A percentile compares a stretch with the other conserved stretches of the same genome.
These are phyloP conservation scores for Drosophila sturtevanti DNA, from an alignment of 1,140 invertebrate genomes.

Conservation along the genomic window DNA sequence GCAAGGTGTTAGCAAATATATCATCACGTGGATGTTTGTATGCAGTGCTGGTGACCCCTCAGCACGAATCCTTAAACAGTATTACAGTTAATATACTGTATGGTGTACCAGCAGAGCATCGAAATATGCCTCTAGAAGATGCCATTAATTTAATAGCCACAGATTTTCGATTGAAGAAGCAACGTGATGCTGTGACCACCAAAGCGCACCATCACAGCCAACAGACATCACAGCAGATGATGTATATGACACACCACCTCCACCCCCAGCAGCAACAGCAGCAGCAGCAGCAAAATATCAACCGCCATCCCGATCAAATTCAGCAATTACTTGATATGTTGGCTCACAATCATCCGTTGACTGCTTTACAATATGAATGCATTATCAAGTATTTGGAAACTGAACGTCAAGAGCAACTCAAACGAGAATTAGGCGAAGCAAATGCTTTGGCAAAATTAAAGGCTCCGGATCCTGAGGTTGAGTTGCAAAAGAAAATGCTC, in stretches of 20 bases:
- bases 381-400: slow-evolving; percentile 91
- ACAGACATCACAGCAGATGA: too few species aligned
- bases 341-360: slow-evolving; percentile 90
- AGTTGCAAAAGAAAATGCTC: slow-evolving; percentile 91
- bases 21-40: slow-evolving; percentile 92
- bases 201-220: not conserved
- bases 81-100: slow-evolving; percentile 95
- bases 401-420: slow-evolving; percentile 88
- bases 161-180: slow-evolving; percentile 91
- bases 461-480: slow-evolving; percentile 84
- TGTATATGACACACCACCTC: not conserved
- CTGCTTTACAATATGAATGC: slow-evolving; percentile 91
- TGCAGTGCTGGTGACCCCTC: slow-evolving; percentile 92
- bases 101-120: slow-evolving; percentile 93
- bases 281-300: not conserved
- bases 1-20: slow-evolving; percentile 94
- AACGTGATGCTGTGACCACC: slow-evolving; percentile 33
- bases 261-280: slow-evolving; percentile 2
- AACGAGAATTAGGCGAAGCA: slow-evolving; percentile 87
- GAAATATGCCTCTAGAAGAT: slow-evolving; percentile 97
- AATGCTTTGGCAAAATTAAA: slow-evolving; percentile 67
- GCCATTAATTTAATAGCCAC: slow-evolving; percentile 90
- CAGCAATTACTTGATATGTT: slow-evolving; percentile 91
- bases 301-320: slow-evolving; percentile 87
- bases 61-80: slow-evolving; percentile 93